Base-by-base conservation (phyloP, 2,797 vertebrate genomes). In the Acanthornis magna region DNA sequence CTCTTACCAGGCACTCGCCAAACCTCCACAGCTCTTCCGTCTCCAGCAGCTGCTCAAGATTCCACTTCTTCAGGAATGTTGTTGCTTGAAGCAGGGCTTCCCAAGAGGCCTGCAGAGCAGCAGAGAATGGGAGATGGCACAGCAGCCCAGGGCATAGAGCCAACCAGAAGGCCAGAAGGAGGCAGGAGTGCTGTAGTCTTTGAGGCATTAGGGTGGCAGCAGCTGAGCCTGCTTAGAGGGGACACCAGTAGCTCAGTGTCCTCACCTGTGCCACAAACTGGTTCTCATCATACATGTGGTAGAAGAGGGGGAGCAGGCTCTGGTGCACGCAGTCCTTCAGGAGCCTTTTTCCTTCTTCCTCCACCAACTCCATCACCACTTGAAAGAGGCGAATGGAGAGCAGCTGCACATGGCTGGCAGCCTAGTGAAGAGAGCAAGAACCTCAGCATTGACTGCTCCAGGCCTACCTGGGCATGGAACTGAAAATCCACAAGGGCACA, bases 221-320 rank as follows among this genome's bases (percentile, higher is more conserved):
- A 29, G 9, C 22, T 57, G 22, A 30, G 14, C 16, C 29, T 0
- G 0, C 9, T 25, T 23, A 21, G 5, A 20, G 22, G 11, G 19
- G 13, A n/a, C 27, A 50, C 0, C 5, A 25, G 16, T 26, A 55
- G 9, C 11, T 50, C 43, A 70, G 8, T 43, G 25, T 70, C 50
- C 23, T 72, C 67, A 87, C 85, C 85, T 72, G 8, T 29, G 45
- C 75, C 19, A 79, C 75, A 45, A 13, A 25, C 23, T 65, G 10
- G 23, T 72, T 72, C 36, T 65, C 43, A 51, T 87, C 66, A 32
- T 79, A 12, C 36, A 43, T 27, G 32, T 79, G 85, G 32, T 14
- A 65, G 32, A 87, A 87, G 8, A 87, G 85, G 0, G 58, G 85
- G 11, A 78, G 22, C 15, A 79, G 58, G 36, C 85, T 38, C 32